Evolutionary conservation across 2,797 vertebrate genomes (phyloP), one percentile per base, ranked within the genome.

Genomic region (Streptopelia turtur): DNA sequence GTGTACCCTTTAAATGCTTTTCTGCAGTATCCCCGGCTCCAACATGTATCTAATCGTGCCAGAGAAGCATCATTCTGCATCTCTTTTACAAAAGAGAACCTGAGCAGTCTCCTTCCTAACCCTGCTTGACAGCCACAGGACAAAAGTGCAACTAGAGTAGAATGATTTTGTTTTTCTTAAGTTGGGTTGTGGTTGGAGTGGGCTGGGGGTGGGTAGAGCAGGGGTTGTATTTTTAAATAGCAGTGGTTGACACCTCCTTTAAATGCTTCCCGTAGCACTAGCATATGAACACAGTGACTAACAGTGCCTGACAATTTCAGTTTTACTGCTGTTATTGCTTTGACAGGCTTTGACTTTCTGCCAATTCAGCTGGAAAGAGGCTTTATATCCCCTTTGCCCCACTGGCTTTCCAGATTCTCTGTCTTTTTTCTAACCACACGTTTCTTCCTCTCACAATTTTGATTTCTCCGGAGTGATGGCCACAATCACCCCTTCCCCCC

Each of bases 271-370:
- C 89, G 76, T 78, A 85, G 87, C 89, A n/a, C 60, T 90, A 72
- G 76, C 69, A 27, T 52, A 79, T 82, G 89, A 81, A 33, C 91
- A 65, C 79, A 92, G 83, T 94, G 90, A 94, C 72, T 95, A 95
- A 96, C 78, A 43, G 59, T 37, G 65, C 89, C 93, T 96, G 94
- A 94, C 95, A 96, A 78, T 84, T 86, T 84, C 74, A 84, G 70
- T 92, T 96, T 94, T 87, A 79, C 79, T 88, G 93, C 89, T 70
- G 83, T 95, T 81, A 94, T 86, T 94, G 94, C 87, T 95, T 86
- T 96, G 95, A 95, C 96, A 96, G 75, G 37, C 79, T 47, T 93
- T 96, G 94, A 93, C 85, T 95, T 92, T 47, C 83, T 95, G 96
- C 96, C 95, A 97, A 1, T 63, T 89, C 77, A 52, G 27, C 71